A percentile compares a stretch with the other conserved stretches of the same genome.
Conservation (phyloP, 2,888 invertebrate genomes). For the Synergus gifuensis region DNA sequence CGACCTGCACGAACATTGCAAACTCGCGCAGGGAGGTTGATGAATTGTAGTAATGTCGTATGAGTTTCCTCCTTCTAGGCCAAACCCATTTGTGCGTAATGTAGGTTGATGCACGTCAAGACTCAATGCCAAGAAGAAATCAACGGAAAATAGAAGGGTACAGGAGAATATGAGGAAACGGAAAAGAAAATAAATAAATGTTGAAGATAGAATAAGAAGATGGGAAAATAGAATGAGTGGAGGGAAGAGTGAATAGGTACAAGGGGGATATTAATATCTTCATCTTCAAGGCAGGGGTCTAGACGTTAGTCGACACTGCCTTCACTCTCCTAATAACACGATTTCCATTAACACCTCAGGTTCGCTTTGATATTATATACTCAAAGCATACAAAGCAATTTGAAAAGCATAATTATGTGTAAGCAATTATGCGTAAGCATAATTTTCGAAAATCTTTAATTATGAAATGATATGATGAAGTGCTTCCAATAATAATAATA, state of each 20-base stretch:
- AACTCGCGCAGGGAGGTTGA: neutral
- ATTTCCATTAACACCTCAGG: neutral
- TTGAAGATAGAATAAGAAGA: neutral
- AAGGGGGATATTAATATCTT: constrained; percentile 55
- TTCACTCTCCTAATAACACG: neutral
- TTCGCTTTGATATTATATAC: neutral
- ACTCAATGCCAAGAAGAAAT: constrained; percentile 9
- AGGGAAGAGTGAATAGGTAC: constrained; percentile 34
- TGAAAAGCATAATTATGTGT: too few species aligned
- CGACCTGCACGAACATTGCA: neutral
- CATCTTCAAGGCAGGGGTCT: constrained; percentile 54
- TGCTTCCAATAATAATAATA: neutral
- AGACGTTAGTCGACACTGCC: constrained; percentile 38
- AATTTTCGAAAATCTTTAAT: neutral
- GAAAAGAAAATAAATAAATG: neutral
- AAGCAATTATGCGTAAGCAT: too few species aligned
- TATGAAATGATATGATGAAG: neutral
- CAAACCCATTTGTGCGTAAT: constrained; percentile 13
- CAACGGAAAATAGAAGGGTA: neutral
- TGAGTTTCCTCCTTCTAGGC: constrained; percentile 1
- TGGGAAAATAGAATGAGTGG: constrained; percentile 37
- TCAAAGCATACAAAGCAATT: too few species aligned
- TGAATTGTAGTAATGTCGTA: neutral
- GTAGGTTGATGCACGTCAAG: constrained; percentile 14
- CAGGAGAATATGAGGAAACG: constrained; percentile 5